Conservation (phyloP, 2,888 invertebrate genomes). For the Sphecodes monilicornis region DNA sequence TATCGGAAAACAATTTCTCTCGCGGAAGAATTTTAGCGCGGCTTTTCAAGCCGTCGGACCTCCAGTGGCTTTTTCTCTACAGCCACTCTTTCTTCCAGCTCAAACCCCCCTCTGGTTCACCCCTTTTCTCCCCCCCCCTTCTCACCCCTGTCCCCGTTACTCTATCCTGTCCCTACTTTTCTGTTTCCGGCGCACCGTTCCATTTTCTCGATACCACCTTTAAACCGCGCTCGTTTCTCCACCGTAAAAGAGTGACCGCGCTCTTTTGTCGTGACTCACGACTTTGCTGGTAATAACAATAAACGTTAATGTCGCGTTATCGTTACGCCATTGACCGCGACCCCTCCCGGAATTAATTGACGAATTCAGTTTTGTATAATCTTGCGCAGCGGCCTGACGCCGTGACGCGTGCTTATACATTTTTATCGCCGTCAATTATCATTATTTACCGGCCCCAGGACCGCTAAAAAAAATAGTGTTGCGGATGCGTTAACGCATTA, state of each 20-base stretch:
- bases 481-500: not conserved
- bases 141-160: constrained; percentile 17
- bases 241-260: constrained; percentile 65
- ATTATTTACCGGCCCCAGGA: not conserved
- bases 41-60: constrained; percentile 74
- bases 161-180: constrained; percentile 60
- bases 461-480: constrained; percentile 12
- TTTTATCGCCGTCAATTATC: constrained; percentile 32
- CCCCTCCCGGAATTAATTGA: constrained; percentile 65
- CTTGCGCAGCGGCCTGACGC: constrained; percentile 22
- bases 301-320: constrained; percentile 73
- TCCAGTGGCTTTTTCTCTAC: constrained; percentile 55
- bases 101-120: constrained; percentile 9
- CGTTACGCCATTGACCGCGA: constrained; percentile 60
- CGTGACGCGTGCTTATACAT: constrained; percentile 25
- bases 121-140: not conserved
- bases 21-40: constrained; percentile 75
- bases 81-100: constrained; percentile 41
- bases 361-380: constrained; percentile 67
- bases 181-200: constrained; percentile 65
- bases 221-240: constrained; percentile 72
- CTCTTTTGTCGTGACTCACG: constrained; percentile 68
- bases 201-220: constrained; percentile 71
- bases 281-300: constrained; percentile 69
- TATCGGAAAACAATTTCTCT: constrained; percentile 86